phyloP scores from a whole-genome alignment of 2,113 vertebrate species.

The Podocnemis expansa region DNA sequence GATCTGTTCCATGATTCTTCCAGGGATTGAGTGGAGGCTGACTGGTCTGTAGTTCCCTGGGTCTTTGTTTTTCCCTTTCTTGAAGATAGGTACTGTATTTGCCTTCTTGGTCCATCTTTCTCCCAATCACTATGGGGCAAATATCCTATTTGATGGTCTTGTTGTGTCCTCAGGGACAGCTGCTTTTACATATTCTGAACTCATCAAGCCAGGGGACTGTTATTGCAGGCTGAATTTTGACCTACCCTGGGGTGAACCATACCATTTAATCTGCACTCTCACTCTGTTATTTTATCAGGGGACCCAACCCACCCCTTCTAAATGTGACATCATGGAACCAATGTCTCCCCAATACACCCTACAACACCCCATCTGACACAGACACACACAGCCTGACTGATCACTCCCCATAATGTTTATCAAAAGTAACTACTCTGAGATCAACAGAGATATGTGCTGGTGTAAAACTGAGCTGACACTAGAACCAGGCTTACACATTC shows the following conservation, averaged over 20 bases:
- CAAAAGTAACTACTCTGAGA: background rate
- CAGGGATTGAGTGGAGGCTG: no score
- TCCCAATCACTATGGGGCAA: background rate
- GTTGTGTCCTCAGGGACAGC: background rate
- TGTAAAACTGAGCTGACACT: background rate
- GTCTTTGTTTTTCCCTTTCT: no score
- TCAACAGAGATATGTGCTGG: background rate
- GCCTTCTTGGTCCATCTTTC: background rate
- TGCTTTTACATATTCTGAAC: conserved; percentile 12
- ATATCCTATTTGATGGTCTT: background rate
- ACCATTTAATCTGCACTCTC: background rate
- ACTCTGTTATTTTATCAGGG: accelerated
- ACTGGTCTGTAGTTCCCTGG: no score
- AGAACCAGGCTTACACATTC: background rate
- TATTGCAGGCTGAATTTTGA: background rate
- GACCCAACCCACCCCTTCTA: background rate
- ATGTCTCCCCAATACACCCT: accelerated
- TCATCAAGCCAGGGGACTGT: background rate
- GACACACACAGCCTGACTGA: background rate
- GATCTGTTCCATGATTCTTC: no score
- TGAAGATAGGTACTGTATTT: no score
- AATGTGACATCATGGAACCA: background rate
- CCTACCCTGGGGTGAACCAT: background rate
- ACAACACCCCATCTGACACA: background rate
- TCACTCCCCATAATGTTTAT: background rate